phyloP scores from a whole-genome alignment of 2,113 vertebrate species.

The Toxotes chatareus region DNA sequence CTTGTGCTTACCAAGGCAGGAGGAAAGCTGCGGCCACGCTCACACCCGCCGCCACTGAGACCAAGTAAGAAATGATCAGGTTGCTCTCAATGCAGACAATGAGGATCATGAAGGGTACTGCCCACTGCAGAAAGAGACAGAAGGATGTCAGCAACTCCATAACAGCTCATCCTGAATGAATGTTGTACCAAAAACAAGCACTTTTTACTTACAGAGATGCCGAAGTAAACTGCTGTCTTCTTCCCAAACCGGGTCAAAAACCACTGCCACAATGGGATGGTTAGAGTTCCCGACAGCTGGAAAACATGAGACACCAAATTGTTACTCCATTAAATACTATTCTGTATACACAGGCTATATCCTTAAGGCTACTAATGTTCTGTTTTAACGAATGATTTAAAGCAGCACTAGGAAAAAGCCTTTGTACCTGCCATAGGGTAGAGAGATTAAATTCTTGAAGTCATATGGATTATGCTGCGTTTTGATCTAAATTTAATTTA shows the following conservation, averaged over 20 bases:
- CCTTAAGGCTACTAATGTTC: background rate
- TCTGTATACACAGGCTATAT: background rate
- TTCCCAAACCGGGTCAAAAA: slow-evolving; percentile 94
- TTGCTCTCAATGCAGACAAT: slow-evolving; percentile 85
- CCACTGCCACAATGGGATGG: slow-evolving; percentile 96
- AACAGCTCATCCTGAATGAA: background rate
- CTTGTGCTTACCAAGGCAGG: slow-evolving; percentile 89
- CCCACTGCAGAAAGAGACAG: slow-evolving; percentile 83
- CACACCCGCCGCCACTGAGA: slow-evolving; percentile 88
- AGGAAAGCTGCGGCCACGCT: slow-evolving; percentile 93
- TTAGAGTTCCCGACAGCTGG: slow-evolving; percentile 92
- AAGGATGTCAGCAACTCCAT: background rate
- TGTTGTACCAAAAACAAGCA: background rate
- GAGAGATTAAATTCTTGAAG: background rate
- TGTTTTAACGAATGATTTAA: background rate
- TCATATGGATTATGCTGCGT: background rate
- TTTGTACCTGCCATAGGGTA: background rate
- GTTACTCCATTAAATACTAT: background rate
- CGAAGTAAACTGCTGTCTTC: slow-evolving; percentile 91
- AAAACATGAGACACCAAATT: background rate
- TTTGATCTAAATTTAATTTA: background rate
- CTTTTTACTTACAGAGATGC: slow-evolving; percentile 87
- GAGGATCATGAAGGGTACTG: slow-evolving; percentile 91
- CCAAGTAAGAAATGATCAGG: slow-evolving; percentile 88
- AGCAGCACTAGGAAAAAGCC: background rate